Conservation (phyloP, 1,140 invertebrate species). For the Dermatophagoides farinae region DNA sequence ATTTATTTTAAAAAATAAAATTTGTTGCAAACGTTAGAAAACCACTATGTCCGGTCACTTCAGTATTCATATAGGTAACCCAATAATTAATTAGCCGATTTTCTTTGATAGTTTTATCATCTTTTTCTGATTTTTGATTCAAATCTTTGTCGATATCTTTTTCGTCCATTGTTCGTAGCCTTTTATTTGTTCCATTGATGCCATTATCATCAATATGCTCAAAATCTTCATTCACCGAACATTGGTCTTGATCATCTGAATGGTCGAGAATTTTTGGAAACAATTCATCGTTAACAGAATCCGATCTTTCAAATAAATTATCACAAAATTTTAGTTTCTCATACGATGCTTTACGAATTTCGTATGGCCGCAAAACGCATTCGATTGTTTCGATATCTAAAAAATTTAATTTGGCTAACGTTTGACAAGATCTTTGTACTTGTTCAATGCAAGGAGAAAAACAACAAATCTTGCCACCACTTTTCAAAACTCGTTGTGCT, state of each 20-base stretch:
- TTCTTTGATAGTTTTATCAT: constrained; percentile 30
- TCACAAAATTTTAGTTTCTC: not conserved
- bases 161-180: constrained; percentile 9
- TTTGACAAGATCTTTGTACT: constrained; percentile 62
- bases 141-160: not conserved
- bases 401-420: constrained; percentile 47
- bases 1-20: not conserved
- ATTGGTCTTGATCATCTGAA: not conserved
- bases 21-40: constrained; percentile 71
- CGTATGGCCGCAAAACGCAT: constrained; percentile 58
- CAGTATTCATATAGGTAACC: constrained; percentile 25
- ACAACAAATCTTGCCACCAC: constrained; percentile 76
- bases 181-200: not conserved
- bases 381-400: constrained; percentile 65
- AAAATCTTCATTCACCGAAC: not conserved
- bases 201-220: not conserved
- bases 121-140: not conserved
- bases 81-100: not conserved
- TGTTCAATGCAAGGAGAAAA: constrained; percentile 98
- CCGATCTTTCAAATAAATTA: not conserved
- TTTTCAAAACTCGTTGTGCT: constrained; percentile 36
- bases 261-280: not conserved
- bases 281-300: not conserved
- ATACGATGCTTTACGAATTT: constrained; percentile 40
- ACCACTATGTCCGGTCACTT: constrained; percentile 71